phyloP scores from a whole-genome alignment of 2,797 vertebrate species.

The Helicolenus hilgendorfi region DNA sequence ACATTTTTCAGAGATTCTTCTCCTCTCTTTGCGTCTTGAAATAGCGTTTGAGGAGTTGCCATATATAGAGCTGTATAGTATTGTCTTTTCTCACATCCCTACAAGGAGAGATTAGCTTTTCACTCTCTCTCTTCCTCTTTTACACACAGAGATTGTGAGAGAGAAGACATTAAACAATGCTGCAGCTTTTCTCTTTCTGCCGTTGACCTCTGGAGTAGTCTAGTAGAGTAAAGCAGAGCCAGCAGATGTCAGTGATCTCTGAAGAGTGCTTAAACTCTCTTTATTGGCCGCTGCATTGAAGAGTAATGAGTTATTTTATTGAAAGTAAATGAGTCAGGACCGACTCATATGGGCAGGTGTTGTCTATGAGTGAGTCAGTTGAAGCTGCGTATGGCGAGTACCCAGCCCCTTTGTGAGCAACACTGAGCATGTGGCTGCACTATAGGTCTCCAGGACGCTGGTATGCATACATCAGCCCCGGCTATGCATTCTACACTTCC shows the following conservation, averaged over 20 bases:
- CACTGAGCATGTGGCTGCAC: constrained; percentile 41
- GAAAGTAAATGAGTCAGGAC: constrained; percentile 53
- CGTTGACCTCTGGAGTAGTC: constrained; percentile 27
- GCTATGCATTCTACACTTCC: constrained; percentile 59
- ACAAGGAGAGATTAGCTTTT: constrained; percentile 50
- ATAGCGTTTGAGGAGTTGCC: constrained; percentile 36
- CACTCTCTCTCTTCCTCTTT: constrained; percentile 1
- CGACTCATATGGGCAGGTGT: constrained; percentile 30
- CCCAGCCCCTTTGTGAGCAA: constrained; percentile 49
- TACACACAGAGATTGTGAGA: neutral
- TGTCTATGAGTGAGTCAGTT: constrained; percentile 44
- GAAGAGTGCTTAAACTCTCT: constrained; percentile 22
- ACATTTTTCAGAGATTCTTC: constrained; percentile 5
- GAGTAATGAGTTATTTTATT: constrained; percentile 37
- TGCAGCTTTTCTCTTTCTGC: constrained; percentile 4
- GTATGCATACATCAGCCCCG: constrained; percentile 64
- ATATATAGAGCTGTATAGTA: constrained; percentile 54
- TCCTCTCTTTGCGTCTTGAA: constrained; percentile 20
- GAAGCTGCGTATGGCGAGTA: constrained; percentile 2
- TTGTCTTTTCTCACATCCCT: constrained; percentile 51
- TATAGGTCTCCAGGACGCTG: constrained; percentile 47
- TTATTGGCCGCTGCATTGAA: neutral
- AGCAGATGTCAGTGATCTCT: constrained; percentile 41
- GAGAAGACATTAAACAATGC: constrained; percentile 28
- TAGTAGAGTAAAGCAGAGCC: neutral